Conservation (phyloP, 2,113 vertebrate genomes). For the Lophura nycthemera region DNA sequence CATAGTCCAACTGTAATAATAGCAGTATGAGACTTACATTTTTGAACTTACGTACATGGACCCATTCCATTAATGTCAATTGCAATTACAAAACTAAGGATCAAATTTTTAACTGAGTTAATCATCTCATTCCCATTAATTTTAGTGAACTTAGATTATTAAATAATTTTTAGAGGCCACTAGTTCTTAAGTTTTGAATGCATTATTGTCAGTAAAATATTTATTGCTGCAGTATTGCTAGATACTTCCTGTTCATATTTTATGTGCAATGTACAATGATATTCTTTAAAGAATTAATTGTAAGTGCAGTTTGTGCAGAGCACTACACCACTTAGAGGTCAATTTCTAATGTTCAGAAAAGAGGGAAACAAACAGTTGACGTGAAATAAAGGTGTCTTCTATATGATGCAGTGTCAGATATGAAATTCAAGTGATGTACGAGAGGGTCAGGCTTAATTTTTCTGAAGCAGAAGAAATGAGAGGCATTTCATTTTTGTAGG, state of each 20-base stretch:
- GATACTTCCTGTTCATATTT: conserved; percentile 10
- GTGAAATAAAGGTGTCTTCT: conserved; percentile 33
- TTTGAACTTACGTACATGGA: conserved; percentile 3
- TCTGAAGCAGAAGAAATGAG: conserved; percentile 66
- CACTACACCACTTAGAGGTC: conserved; percentile 21
- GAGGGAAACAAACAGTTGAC: conserved; percentile 27
- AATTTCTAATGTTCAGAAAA: conserved; percentile 10
- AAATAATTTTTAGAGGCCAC: conserved; percentile 9
- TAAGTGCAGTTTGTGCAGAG: not conserved
- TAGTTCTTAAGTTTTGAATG: not conserved
- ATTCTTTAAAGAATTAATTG: conserved; percentile 21
- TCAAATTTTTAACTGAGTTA: not conserved
- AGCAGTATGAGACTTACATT: conserved; percentile 12
- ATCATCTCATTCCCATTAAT: not conserved
- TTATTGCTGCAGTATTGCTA: conserved; percentile 20
- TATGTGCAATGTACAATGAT: not conserved
- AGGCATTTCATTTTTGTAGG: conserved; percentile 71
- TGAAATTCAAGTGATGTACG: conserved; percentile 8
- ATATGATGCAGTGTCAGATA: not conserved
- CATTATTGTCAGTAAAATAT: not conserved
- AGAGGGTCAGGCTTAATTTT: conserved; percentile 61
- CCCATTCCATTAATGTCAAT: conserved; percentile 28
- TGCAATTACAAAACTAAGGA: conserved; percentile 25
- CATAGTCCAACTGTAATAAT: not conserved
- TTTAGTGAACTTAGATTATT: not conserved